Conservation (phyloP, 1,140 invertebrate genomes). For the Hylyphantes graminicola region DNA sequence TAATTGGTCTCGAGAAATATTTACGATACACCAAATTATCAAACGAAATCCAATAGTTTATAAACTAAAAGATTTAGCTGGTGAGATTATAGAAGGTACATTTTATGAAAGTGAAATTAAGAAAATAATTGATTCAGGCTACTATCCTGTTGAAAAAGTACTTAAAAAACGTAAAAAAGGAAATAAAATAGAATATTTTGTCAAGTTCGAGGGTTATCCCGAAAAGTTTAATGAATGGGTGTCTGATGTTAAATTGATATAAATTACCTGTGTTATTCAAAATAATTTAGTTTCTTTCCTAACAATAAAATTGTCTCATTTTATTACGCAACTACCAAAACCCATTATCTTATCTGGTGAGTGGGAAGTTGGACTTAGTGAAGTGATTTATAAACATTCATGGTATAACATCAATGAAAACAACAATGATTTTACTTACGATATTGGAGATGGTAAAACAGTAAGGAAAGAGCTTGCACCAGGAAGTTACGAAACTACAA, state of each 20-base stretch:
- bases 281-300: neutral
- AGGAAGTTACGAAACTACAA: neutral
- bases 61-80: conserved; percentile 2
- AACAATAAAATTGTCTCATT: conserved; percentile 17
- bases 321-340: neutral
- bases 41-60: conserved; percentile 7
- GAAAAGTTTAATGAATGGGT: conserved; percentile 5
- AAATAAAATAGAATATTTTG: conserved; percentile 13
- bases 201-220: conserved; percentile 6
- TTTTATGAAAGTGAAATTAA: conserved; percentile 29
- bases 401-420: conserved; percentile 11
- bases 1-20: conserved; percentile 11
- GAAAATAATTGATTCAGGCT: neutral
- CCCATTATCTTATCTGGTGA: neutral
- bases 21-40: neutral
- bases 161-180: conserved; percentile 10
- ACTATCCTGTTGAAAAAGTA: conserved; percentile 23
- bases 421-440: neutral
- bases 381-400: conserved; percentile 13
- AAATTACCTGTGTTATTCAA: neutral
- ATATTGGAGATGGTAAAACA: conserved; percentile 1
- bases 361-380: conserved; percentile 14
- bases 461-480: neutral
- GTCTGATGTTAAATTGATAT: conserved; percentile 11
- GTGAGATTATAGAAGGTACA: conserved; percentile 22